Evolutionary conservation across 2,888 invertebrate genomes (phyloP).

Genomic region (Limenitis camilla): DNA sequence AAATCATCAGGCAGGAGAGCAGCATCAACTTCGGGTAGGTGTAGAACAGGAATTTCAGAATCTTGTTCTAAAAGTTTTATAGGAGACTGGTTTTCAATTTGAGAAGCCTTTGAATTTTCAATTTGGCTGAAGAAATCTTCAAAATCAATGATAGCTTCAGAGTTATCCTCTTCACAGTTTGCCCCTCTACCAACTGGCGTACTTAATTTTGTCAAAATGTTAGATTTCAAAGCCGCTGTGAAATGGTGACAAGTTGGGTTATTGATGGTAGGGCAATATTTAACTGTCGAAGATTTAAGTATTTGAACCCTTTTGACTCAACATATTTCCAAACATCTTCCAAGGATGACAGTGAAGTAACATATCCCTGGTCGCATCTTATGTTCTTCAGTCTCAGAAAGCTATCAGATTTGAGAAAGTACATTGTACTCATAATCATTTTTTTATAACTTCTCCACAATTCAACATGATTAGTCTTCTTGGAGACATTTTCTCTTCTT

Average conservation of each 20-base stretch:
- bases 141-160: not conserved
- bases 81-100: not conserved
- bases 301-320: conserved; percentile 4
- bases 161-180: not conserved
- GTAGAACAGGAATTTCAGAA: not conserved
- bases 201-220: not conserved
- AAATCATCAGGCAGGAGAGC: not conserved
- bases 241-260: conserved; percentile 11
- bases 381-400: conserved; percentile 3
- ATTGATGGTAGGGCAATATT: conserved; percentile 16
- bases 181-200: not conserved
- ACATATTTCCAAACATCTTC: conserved; percentile 1
- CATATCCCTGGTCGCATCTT: conserved; percentile 13
- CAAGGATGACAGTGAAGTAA: not conserved
- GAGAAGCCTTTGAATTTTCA: not conserved
- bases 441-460: conserved; percentile 11
- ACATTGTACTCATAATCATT: conserved; percentile 5
- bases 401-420: conserved; percentile 9
- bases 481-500: conserved; percentile 20
- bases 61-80: not conserved
- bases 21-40: not conserved
- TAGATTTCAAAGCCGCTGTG: conserved; percentile 6
- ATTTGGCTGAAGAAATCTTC: not conserved
- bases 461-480: conserved; percentile 10
- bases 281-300: conserved; percentile 14